These are phyloP conservation scores for Limanda limanda DNA, from an alignment of 2,113 vertebrate genomes.

Conservation along the genomic window DNA sequence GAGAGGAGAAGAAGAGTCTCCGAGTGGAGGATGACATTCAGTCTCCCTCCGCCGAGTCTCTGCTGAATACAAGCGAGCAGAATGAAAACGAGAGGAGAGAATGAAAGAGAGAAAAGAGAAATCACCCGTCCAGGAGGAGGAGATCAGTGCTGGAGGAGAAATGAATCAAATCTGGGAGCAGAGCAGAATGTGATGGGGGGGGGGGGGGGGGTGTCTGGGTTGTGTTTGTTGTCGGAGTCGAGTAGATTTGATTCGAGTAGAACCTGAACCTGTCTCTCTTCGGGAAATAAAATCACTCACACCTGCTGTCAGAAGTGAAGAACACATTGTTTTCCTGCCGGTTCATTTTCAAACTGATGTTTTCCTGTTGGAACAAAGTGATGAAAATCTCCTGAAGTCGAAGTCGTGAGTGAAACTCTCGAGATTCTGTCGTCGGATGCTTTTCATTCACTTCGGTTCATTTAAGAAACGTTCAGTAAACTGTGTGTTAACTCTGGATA, in stretches of 20 bases:
- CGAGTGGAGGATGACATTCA: constrained; percentile 59
- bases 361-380: neutral
- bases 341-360: neutral
- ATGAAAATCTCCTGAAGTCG: neutral
- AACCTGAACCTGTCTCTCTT: neutral
- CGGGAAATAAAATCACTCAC: neutral
- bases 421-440: too few relatives aligned
- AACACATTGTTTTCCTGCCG: neutral
- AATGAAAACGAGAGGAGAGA: constrained; percentile 1
- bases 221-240: neutral
- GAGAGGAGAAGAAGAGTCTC: constrained; percentile 57
- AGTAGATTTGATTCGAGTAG: constrained; percentile 10
- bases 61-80: constrained; percentile 13
- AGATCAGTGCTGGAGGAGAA: constrained; percentile 27
- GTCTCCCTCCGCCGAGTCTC: constrained; percentile 21
- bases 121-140: constrained; percentile 30
- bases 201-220: neutral
- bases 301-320: neutral
- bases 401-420: neutral
- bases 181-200: constrained; percentile 9
- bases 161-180: constrained; percentile 22
- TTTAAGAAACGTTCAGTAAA: too few relatives aligned
- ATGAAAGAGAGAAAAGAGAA: constrained; percentile 12
- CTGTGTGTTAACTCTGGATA: too few relatives aligned
- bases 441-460: too few relatives aligned